phyloP scores from a whole-genome alignment of 2,797 vertebrate species.

The Cuculus canorus region DNA sequence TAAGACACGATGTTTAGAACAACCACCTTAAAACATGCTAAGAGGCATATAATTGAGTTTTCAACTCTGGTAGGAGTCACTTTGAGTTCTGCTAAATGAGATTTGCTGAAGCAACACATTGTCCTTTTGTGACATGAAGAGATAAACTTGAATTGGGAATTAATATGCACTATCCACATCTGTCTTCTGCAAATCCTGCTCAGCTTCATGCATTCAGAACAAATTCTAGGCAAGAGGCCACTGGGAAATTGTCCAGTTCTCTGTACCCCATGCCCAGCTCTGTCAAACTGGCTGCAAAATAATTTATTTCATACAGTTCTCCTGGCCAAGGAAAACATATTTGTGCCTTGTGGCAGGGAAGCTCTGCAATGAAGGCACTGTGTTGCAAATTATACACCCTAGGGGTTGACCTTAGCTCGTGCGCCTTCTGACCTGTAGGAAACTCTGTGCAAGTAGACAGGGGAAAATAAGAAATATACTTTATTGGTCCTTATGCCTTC shows the following conservation, averaged over 20 bases:
- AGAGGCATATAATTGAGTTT: background rate
- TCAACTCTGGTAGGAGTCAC: background rate
- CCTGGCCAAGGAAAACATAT: slow-evolving; percentile 82
- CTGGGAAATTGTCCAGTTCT: slow-evolving; percentile 78
- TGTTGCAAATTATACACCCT: slow-evolving; percentile 68
- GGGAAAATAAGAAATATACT: slow-evolving; percentile 60
- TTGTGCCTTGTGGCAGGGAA: slow-evolving; percentile 70
- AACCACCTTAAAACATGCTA: background rate
- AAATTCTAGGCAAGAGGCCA: slow-evolving; percentile 80
- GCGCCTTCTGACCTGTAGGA: slow-evolving; percentile 71
- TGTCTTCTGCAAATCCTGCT: slow-evolving; percentile 78
- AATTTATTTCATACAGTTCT: slow-evolving; percentile 78
- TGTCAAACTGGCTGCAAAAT: slow-evolving; percentile 79
- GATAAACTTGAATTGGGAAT: slow-evolving; percentile 67
- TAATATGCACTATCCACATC: slow-evolving; percentile 77
- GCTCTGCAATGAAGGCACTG: slow-evolving; percentile 72
- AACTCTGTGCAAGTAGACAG: background rate
- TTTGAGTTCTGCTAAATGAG: background rate
- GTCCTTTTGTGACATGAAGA: background rate
- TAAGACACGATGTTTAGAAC: background rate
- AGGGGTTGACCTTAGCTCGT: slow-evolving; percentile 65
- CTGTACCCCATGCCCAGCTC: slow-evolving; percentile 79
- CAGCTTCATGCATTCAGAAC: slow-evolving; percentile 74
- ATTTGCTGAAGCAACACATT: background rate
- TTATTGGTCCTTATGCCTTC: slow-evolving; percentile 17